Base-by-base conservation (phyloP, 2,888 invertebrate genomes). In the Cenopis cana region DNA sequence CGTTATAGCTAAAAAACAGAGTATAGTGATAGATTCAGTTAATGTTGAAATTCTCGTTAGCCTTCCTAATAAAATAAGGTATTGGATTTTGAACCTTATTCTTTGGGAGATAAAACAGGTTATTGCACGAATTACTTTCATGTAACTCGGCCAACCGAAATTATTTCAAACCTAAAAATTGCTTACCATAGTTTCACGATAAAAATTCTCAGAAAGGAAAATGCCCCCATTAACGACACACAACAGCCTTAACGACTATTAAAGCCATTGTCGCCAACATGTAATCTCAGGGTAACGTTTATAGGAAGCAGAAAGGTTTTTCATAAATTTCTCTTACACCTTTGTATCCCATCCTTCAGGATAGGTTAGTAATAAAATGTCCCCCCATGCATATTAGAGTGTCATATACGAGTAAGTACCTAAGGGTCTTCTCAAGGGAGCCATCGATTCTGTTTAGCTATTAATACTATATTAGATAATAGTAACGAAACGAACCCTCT, bases 321-420 rank as follows among this genome's bases (percentile, higher is more conserved):
- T 86, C 86, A 86, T 88, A 87, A 86, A 88, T 87, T 83, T 84
- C 80, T 79, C 67, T 41, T 77, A 83, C 83, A 83, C 82, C 80
- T 85, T 79, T 76, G 75, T 82, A 82, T 78, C 79, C 78, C 82
- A 86, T 88, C 83, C 80, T 85, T 87, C 85, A 86, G 83, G 87
- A 86, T 88, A 85, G 85, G 85, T 84, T 79, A 84, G 88, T 87
- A 89, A 88, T 90, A 89, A 90, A 89, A 88, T 85, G 83, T 80
- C 85, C 87, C 87, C 89, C 82, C 82, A 82, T 88, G 86, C 88
- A 89, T 90, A 89, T 88, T 88, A 89, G 82, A 88, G 89, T 83
- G 83, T 85, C 84, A 87, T n/a, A n/a, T n/a, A n/a, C n/a, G n/a
- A 88, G 86, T 88, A 86, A 86, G 86, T 81, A 24, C 24, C 24